Evolutionary conservation across 2,113 vertebrate genomes (phyloP), one percentile per base, ranked within the genome.

Genomic region (Isichthys henryi): DNA sequence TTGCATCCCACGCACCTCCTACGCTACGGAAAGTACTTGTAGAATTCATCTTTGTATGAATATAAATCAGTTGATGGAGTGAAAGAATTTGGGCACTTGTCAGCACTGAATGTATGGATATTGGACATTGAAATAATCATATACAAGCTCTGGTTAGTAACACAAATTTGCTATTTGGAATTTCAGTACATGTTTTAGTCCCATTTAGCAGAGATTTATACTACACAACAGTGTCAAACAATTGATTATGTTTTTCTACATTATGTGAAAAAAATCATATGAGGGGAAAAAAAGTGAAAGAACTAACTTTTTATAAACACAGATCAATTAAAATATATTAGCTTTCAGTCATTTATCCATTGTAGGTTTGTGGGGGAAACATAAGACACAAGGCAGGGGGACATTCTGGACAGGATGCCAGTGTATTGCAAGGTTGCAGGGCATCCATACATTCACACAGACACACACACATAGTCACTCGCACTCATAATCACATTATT

Each of bases 1-100:
- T 58, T 45, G 35, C 53, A 89, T 17, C 88, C 88, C 52, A 89
- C 88, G 13, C 80, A 62, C 88, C 88, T 21, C 88, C 88, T 43
- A 84, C 88, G 58, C 88, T 89, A 39, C 23, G 48, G 80, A 84
- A 48, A 31, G 21, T 13, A 27, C 70, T 58, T 53, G 21, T 52
- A 21, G 39, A 62, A 62, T 31, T 84, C 19, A 15, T 80, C 77
- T 85, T 85, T 89, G 77, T 43, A 45, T 7, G 53, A 89, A 82
- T 52, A 52, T 89, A 49, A 85, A 52, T 84, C 23, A 56, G 39
- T 62, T 62, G 80, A 62, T n/a, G 80, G 52, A 85, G 19, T 31
- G 52, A 48, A 85, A 15, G n/a, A 85, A 85, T 85, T 39, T 27
- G 35, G 87, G 62, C 9, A 48, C 43, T 82, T 19, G 15, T 46